A percentile compares a stretch with the other conserved stretches of the same genome.
phyloP scores from a whole-genome alignment of 30 jellyfish, hydroid and myxozoan genomes.

The Cassiopea andromeda region DNA sequence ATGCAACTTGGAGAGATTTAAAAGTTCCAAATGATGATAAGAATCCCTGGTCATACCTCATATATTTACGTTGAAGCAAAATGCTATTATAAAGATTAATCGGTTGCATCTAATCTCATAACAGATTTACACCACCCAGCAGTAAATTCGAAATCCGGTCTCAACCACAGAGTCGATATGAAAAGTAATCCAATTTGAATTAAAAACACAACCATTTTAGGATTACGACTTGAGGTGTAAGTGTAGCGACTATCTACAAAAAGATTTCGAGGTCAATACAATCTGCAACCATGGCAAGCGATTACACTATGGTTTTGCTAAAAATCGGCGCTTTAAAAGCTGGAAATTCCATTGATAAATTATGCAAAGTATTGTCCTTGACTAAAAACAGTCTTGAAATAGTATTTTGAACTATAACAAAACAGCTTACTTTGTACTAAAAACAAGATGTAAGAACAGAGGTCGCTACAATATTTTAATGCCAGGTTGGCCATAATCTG shows the following conservation, averaged over 20 bases:
- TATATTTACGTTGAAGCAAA: neutral
- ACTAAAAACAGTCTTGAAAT: too few relatives aligned
- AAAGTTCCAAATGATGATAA: too few relatives aligned
- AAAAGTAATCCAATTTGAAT: neutral
- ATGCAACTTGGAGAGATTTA: too few relatives aligned
- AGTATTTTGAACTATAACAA: too few relatives aligned
- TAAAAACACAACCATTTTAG: neutral
- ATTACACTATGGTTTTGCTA: neutral
- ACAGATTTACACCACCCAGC: neutral
- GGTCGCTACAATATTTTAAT: too few relatives aligned
- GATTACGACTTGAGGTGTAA: neutral
- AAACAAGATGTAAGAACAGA: too few relatives aligned
- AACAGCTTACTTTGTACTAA: too few relatives aligned
- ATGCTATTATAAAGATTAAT: neutral
- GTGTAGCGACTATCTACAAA: neutral
- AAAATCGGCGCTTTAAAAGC: neutral
- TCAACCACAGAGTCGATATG: neutral
- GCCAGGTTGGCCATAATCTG: too few relatives aligned
- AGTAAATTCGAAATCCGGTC: neutral
- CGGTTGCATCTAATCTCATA: neutral
- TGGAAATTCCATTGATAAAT: neutral
- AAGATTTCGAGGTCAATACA: neutral
- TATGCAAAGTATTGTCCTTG: neutral
- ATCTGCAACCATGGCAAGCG: neutral
- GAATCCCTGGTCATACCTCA: neutral